Conservation (phyloP, 2,888 invertebrate species). For the Catocala sponsa region DNA sequence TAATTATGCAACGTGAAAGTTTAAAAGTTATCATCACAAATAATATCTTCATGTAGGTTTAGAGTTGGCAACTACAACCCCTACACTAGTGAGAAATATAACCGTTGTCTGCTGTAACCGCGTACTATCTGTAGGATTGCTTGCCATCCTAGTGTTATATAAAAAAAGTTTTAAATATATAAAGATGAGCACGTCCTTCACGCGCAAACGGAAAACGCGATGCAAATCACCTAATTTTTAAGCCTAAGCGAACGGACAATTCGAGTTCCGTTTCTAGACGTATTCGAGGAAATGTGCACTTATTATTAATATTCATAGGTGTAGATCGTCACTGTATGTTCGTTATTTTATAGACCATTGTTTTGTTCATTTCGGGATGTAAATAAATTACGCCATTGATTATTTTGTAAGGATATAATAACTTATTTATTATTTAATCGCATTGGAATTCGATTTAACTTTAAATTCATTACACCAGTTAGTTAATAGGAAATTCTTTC, state of each 20-base stretch:
- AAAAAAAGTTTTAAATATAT: not conserved
- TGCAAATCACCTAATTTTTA: constrained; percentile 41
- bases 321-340: constrained; percentile 33
- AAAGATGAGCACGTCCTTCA: not conserved
- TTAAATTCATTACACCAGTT: not conserved
- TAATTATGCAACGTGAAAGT: no score
- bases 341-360: constrained; percentile 51
- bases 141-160: no score
- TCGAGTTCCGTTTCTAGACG: constrained; percentile 46
- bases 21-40: not conserved
- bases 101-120: no score
- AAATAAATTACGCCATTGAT: constrained; percentile 34
- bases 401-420: constrained; percentile 14
- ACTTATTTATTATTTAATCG: not conserved
- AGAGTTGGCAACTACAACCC: no score
- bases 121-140: no score
- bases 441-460: not conserved
- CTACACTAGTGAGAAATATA: no score
- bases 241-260: constrained; percentile 27
- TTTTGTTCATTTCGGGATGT: constrained; percentile 34
- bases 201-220: constrained; percentile 29
- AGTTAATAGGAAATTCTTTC: no score
- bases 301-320: constrained; percentile 50
- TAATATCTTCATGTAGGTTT: not conserved
- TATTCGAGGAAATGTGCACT: constrained; percentile 50